Evolutionary conservation across 2,888 invertebrate genomes (phyloP).

Genomic region (Tiliacea aurago): DNA sequence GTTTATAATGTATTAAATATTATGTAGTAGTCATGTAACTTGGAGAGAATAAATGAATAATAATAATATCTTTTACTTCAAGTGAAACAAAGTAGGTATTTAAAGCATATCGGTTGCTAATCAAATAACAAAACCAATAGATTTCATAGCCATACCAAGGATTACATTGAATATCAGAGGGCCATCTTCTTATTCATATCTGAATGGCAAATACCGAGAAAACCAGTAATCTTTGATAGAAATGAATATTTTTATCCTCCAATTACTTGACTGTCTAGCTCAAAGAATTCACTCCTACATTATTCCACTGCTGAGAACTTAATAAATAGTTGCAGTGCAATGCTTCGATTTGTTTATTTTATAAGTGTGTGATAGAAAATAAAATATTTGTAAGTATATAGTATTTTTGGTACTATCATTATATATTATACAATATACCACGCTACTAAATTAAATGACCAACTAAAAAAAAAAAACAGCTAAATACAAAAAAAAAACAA

Average conservation of each 20-base stretch:
- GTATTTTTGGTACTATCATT: too few relatives aligned
- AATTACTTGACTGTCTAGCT: constrained; percentile 23
- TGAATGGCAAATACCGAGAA: constrained; percentile 71
- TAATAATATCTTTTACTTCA: too few relatives aligned
- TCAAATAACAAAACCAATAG: neutral
- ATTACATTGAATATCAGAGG: constrained; percentile 69
- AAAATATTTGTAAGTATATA: neutral
- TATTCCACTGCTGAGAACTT: constrained; percentile 20
- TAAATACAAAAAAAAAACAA: too few relatives aligned
- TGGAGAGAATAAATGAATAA: too few relatives aligned
- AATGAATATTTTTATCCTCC: constrained; percentile 41
- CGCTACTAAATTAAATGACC: too few relatives aligned
- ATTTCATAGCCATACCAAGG: constrained; percentile 64
- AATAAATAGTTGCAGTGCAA: neutral
- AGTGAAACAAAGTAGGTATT: too few relatives aligned
- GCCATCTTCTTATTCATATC: constrained; percentile 70
- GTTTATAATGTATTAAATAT: too few relatives aligned
- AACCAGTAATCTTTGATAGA: constrained; percentile 57
- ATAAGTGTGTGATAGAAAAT: neutral
- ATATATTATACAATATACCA: too few relatives aligned
- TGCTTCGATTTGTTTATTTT: neutral
- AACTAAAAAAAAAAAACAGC: too few relatives aligned
- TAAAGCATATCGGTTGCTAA: too few relatives aligned
- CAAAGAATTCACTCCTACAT: constrained; percentile 2
- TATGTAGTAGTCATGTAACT: too few relatives aligned